These are phyloP conservation scores for Apocheima hispidaria DNA, from an alignment of 2,888 invertebrate genomes.

Conservation along the genomic window DNA sequence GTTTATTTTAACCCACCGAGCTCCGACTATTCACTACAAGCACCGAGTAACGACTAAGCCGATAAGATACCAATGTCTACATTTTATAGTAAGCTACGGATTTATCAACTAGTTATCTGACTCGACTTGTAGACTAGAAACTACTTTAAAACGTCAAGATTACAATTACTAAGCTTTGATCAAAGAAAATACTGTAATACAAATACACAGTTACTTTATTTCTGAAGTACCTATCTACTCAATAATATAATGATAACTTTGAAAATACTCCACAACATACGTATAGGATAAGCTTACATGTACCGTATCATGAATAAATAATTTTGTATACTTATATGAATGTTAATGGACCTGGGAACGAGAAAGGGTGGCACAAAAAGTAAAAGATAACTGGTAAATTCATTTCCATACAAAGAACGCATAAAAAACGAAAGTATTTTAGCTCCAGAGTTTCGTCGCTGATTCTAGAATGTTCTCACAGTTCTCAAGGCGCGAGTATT, in stretches of 20 bases:
- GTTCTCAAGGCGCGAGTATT: slow-evolving; percentile 12
- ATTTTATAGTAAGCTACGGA: slow-evolving; percentile 4
- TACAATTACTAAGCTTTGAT: slow-evolving; percentile 4
- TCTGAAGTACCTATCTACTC: not conserved
- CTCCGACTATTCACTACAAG: slow-evolving; percentile 4
- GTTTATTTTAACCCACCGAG: slow-evolving; percentile 4
- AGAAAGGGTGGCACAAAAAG: not conserved
- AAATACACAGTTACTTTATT: slow-evolving; percentile 1
- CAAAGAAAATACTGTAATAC: slow-evolving; percentile 3
- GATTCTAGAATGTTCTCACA: slow-evolving; percentile 27
- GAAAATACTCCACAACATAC: not conserved
- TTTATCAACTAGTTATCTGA: slow-evolving; percentile 20
- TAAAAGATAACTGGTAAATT: slow-evolving; percentile 6
- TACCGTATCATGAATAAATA: not conserved
- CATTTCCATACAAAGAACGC: slow-evolving; percentile 20
- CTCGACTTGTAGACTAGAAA: slow-evolving; percentile 11
- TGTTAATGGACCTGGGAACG: not conserved
- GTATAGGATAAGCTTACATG: not conserved
- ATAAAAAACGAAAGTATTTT: not conserved
- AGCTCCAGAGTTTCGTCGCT: not conserved
- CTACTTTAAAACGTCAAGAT: slow-evolving; percentile 26
- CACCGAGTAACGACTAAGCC: slow-evolving; percentile 13
- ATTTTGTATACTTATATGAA: not conserved
- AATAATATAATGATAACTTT: too few relatives aligned
- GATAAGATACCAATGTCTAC: slow-evolving; percentile 15